Percentiles rank a stretch among this genome's conserved stretches.
Evolutionary conservation across 64 coral and sea anemone species (phyloP).

Genomic region (Pocillopora verrucosa): DNA sequence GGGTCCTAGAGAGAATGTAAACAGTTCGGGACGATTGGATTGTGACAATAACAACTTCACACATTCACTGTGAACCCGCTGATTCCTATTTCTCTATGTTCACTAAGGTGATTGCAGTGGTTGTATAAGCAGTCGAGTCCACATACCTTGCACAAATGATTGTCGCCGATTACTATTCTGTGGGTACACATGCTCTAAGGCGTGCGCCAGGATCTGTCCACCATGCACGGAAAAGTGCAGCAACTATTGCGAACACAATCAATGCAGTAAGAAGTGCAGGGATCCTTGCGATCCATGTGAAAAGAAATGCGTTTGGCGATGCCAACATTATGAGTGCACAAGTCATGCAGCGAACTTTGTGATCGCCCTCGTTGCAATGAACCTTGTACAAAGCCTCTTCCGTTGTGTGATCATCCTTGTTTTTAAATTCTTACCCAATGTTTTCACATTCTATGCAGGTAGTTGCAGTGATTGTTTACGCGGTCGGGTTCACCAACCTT

Average conservation of each 20-base stretch:
- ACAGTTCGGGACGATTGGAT: no score
- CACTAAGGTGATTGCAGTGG: no score
- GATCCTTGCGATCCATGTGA: conserved; percentile 51
- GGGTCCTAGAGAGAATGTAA: no score
- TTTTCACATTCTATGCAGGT: background rate
- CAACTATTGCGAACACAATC: conserved; percentile 39
- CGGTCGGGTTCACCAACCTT: conserved; percentile 58
- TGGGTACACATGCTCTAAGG: no score
- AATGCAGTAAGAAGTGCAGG: conserved; percentile 54
- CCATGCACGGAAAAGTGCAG: conserved; percentile 60
- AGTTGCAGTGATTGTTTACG: conserved; percentile 31
- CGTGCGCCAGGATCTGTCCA: background rate
- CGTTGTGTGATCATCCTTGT: no score
- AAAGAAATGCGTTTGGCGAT: conserved; percentile 26
- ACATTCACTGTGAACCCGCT: no score
- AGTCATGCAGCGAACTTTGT: conserved; percentile 43
- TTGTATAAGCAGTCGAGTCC: no score
- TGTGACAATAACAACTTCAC: no score
- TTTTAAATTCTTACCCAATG: no score
- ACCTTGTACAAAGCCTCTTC: conserved; percentile 26
- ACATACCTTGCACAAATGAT: no score
- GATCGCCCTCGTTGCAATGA: conserved; percentile 42
- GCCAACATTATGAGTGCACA: conserved; percentile 39
- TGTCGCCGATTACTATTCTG: no score
- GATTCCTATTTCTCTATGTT: no score